Conservation (phyloP, 2,113 vertebrate species). For the Balaeniceps rex region DNA sequence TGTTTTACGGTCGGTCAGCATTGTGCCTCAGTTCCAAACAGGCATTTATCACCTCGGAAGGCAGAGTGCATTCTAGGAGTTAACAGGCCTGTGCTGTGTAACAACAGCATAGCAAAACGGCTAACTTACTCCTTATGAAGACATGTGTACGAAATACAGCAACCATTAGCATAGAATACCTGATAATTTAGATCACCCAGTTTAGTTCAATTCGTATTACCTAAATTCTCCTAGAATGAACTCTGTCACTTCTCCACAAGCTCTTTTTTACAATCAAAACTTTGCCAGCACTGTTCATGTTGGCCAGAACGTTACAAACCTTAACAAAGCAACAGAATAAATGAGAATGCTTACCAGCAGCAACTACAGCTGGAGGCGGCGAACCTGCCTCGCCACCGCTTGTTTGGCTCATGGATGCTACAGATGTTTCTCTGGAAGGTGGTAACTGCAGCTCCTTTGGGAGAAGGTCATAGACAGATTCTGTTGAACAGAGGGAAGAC, state of each 20-base stretch:
- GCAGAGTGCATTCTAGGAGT: constrained; percentile 44
- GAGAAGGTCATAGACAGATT: constrained; percentile 97
- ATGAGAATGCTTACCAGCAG: constrained; percentile 88
- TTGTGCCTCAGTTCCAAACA: neutral
- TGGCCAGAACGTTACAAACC: constrained; percentile 45
- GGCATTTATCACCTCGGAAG: neutral
- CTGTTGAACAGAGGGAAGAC: constrained; percentile 59
- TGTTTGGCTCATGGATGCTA: constrained; percentile 95
- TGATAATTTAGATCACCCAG: neutral
- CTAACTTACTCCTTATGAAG: neutral
- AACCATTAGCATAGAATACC: neutral
- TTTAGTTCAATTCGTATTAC: neutral
- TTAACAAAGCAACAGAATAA: constrained; percentile 18
- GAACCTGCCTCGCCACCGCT: constrained; percentile 93
- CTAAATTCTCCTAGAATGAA: constrained; percentile 44
- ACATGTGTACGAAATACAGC: neutral
- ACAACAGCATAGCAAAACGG: neutral
- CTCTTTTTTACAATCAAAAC: constrained; percentile 37
- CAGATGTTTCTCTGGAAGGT: constrained; percentile 81
- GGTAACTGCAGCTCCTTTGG: constrained; percentile 93
- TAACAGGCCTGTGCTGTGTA: neutral
- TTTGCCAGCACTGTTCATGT: constrained; percentile 84
- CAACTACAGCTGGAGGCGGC: constrained; percentile 85
- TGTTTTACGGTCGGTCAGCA: neutral
- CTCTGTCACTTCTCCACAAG: constrained; percentile 25